phyloP scores from a whole-genome alignment of 2,113 vertebrate species.

The Thomomys bottae region DNA sequence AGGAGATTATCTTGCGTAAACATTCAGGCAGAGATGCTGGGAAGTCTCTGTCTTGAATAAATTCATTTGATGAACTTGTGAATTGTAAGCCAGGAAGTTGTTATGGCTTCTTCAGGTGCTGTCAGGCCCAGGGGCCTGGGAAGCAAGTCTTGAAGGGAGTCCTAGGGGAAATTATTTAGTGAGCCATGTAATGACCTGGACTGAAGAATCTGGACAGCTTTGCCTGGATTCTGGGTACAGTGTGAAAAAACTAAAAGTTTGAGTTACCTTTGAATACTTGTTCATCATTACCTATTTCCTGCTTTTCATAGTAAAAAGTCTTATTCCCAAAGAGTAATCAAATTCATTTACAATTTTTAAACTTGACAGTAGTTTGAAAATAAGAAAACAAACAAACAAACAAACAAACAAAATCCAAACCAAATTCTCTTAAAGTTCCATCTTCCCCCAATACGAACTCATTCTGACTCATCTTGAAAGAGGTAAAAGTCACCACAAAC shows the following conservation, averaged over 20 bases:
- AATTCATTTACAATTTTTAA: slow-evolving; percentile 13
- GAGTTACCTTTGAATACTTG: background rate
- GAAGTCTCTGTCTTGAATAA: background rate
- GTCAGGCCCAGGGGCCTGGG: background rate
- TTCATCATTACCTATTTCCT: background rate
- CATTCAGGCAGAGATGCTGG: background rate
- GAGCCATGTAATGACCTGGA: fast-evolving
- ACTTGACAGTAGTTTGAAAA: slow-evolving; percentile 31
- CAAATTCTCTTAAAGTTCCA: background rate
- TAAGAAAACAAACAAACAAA: background rate
- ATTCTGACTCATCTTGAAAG: background rate
- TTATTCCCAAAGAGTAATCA: background rate
- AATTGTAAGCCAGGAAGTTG: background rate
- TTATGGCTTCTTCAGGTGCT: background rate
- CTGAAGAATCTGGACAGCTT: background rate
- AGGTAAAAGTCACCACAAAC: background rate
- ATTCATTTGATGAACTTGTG: background rate
- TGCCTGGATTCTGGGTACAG: background rate
- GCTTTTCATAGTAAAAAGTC: background rate
- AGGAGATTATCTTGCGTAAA: slow-evolving; percentile 39
- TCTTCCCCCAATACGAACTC: background rate
- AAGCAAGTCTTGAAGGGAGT: background rate
- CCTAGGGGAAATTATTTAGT: background rate
- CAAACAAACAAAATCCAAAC: slow-evolving; percentile 1
- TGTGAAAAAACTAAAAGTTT: slow-evolving; percentile 47